phyloP scores from a whole-genome alignment of 2,888 invertebrate genomes.

The Brassicogethes aeneus region DNA sequence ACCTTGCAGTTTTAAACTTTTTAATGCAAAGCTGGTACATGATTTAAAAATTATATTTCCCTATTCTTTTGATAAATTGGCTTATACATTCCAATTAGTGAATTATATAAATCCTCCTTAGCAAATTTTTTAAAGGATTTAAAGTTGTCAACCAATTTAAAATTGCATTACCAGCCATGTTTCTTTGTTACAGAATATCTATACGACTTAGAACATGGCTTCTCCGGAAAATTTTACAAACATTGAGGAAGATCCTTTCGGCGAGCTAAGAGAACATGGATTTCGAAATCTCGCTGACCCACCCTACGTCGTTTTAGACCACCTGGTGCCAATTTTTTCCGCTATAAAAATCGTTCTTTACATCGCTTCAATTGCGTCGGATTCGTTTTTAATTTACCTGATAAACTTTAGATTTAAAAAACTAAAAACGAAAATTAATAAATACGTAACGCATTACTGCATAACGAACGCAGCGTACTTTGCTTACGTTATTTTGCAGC shows the following conservation, averaged over 20 bases:
- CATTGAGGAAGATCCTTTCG: background rate
- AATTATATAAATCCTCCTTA: too few relatives aligned
- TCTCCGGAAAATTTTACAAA: background rate
- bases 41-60: too few relatives aligned
- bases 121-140: too few relatives aligned
- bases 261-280: background rate
- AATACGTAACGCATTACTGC: conserved; percentile 4
- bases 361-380: background rate
- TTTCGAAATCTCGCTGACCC: background rate
- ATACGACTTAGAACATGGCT: background rate
- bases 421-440: conserved; percentile 4
- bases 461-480: conserved; percentile 2
- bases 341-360: background rate
- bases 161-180: too few relatives aligned
- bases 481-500: background rate
- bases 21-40: too few relatives aligned
- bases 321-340: background rate
- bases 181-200: conserved; percentile 1
- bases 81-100: too few relatives aligned
- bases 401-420: background rate
- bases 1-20: too few relatives aligned
- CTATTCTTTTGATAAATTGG: too few relatives aligned
- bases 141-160: too few relatives aligned
- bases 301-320: background rate
- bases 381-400: background rate